Base-by-base conservation (phyloP, 1,140 invertebrate species). In the Frieseomelitta varia region DNA sequence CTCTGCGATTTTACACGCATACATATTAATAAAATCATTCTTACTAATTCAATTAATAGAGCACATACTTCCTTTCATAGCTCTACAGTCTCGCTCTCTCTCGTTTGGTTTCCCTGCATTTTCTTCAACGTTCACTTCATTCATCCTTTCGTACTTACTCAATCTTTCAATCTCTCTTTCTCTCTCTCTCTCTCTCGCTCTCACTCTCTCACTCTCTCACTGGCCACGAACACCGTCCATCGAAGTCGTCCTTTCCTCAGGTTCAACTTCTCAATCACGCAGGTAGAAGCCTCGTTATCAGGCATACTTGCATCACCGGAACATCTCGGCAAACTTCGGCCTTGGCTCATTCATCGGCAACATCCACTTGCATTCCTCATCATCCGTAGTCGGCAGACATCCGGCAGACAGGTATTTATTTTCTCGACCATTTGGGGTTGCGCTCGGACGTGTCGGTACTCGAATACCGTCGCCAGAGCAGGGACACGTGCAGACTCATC, bases 401-500 rank as follows among this genome's bases (percentile, higher is more conserved):
- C 79, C 91, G 89, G 88, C 88, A 85, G 81, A 85, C 83, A 91
- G 87, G 83, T 85, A 90, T 80, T 82, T 56, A 73, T 77, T 90
- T 58, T 89, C 65, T 90, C 75, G 74, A 86, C 76, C 80, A 86
- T 81, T 71, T 80, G 53, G 81, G 84, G 87, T 55, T 89, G 88
- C 78, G 65, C 65, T 85, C 75, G 39, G 39, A 88, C 88, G 72
- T 80, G 81, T 69, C 87, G 88, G 85, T 86, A 87, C 87, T 82
- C 79, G 75, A 85, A 90, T 90, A 90, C 89, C 88, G 88, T 90
- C 86, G 90, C 89, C 85, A 90, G 90, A 85, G 85, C 86, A 90
- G 84, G 90, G 91, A 92, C 92, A 91, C 89, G 89, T 93, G 90
- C 92, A 93, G 90, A 91, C 90, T 93, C 90, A 92, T 92, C 89